Conservation (phyloP, 2,888 invertebrate genomes). For the Diploptera punctata region DNA sequence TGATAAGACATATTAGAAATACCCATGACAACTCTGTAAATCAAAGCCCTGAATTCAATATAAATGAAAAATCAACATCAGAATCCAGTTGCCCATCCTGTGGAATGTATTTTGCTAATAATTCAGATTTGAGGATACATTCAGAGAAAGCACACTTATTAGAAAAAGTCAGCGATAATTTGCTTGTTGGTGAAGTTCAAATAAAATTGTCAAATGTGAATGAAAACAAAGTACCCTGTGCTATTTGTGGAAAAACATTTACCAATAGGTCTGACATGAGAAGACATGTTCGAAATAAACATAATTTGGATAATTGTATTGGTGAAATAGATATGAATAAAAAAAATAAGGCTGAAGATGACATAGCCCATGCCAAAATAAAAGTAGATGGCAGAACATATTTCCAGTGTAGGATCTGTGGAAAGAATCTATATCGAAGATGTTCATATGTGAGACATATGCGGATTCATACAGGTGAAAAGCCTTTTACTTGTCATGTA, state of each 20-base stretch:
- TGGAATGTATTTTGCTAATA: slow-evolving; percentile 1
- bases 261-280: slow-evolving; percentile 10
- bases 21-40: too few species aligned
- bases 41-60: too few species aligned
- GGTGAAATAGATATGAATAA: not conserved
- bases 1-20: not conserved
- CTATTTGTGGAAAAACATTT: slow-evolving; percentile 10
- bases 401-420: slow-evolving; percentile 35
- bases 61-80: not conserved
- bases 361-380: not conserved
- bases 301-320: not conserved
- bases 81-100: not conserved
- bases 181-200: not conserved
- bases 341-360: not conserved
- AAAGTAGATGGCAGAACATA: slow-evolving; percentile 8
- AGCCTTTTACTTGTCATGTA: slow-evolving; percentile 69
- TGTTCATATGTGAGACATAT: slow-evolving; percentile 53
- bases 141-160: too few species aligned
- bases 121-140: not conserved
- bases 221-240: not conserved
- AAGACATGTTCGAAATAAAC: slow-evolving; percentile 15
- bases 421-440: slow-evolving; percentile 24
- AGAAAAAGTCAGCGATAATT: not conserved
- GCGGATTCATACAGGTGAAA: slow-evolving; percentile 61
- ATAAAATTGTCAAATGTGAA: too few species aligned